Evolutionary conservation across 1,140 invertebrate genomes (phyloP).

Genomic region (Drosophila rufa): DNA sequence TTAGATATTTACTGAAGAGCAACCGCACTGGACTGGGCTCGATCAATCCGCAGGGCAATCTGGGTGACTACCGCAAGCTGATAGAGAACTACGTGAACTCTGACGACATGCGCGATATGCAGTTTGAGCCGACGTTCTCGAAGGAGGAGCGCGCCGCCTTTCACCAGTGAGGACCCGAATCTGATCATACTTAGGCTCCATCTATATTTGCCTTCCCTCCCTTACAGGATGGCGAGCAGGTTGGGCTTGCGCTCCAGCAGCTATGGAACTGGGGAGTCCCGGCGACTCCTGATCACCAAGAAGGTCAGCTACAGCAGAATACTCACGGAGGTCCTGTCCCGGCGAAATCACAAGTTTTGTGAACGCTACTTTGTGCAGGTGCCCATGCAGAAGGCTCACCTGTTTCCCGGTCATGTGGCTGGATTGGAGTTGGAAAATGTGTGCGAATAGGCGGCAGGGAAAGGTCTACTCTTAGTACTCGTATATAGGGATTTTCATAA

Average conservation of each 20-base stretch:
- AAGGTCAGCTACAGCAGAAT: slow-evolving; percentile 62
- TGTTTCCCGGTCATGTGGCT: slow-evolving; percentile 75
- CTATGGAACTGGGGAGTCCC: slow-evolving; percentile 86
- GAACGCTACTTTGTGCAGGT: slow-evolving; percentile 82
- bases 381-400: slow-evolving; percentile 67
- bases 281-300: slow-evolving; percentile 85
- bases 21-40: slow-evolving; percentile 73
- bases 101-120: slow-evolving; percentile 87
- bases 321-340: slow-evolving; percentile 62
- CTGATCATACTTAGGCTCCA: neutral
- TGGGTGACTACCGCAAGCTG: slow-evolving; percentile 52
- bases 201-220: neutral
- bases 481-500: slow-evolving; percentile 45
- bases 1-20: slow-evolving; percentile 74
- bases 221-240: slow-evolving; percentile 74
- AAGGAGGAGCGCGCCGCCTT: slow-evolving; percentile 90
- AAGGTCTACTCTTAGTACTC: slow-evolving; percentile 29
- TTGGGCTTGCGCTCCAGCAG: slow-evolving; percentile 87
- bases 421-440: slow-evolving; percentile 62
- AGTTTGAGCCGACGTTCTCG: slow-evolving; percentile 89
- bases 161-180: slow-evolving; percentile 86
- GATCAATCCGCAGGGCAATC: slow-evolving; percentile 29
- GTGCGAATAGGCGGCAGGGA: slow-evolving; percentile 15
- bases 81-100: slow-evolving; percentile 86
- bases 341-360: slow-evolving; percentile 67